These are phyloP conservation scores for Copsychus sechellarum DNA, from an alignment of 2,113 vertebrate genomes.

Conservation along the genomic window DNA sequence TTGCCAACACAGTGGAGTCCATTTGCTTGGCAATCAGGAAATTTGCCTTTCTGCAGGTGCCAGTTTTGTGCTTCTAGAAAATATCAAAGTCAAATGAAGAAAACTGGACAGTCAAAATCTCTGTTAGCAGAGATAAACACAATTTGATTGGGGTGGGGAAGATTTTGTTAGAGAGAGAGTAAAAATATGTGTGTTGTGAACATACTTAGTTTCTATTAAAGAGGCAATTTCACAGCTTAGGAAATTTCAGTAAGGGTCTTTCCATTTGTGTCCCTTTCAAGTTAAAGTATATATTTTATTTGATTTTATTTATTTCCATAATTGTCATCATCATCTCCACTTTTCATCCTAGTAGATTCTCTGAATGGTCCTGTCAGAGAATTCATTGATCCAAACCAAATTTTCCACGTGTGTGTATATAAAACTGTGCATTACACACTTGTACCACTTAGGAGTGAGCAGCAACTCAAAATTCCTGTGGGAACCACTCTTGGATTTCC, in stretches of 20 bases:
- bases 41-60: neutral
- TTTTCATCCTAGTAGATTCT: neutral
- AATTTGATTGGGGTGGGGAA: neutral
- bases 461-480: neutral
- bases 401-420: neutral
- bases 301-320: neutral
- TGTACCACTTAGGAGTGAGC: neutral
- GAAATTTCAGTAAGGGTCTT: neutral
- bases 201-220: neutral
- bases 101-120: neutral
- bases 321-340: neutral
- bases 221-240: neutral
- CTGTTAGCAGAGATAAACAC: neutral
- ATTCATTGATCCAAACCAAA: neutral
- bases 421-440: neutral
- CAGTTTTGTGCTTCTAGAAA: neutral
- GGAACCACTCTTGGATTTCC: neutral
- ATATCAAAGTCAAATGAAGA: neutral
- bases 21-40: neutral
- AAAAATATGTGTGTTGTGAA: neutral
- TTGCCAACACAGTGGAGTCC: fast-evolving
- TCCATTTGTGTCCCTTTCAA: neutral
- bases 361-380: neutral
- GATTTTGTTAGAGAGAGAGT: neutral
- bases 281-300: neutral